These are phyloP conservation scores for Acronicta alni DNA, from an alignment of 2,888 invertebrate genomes.

Conservation along the genomic window DNA sequence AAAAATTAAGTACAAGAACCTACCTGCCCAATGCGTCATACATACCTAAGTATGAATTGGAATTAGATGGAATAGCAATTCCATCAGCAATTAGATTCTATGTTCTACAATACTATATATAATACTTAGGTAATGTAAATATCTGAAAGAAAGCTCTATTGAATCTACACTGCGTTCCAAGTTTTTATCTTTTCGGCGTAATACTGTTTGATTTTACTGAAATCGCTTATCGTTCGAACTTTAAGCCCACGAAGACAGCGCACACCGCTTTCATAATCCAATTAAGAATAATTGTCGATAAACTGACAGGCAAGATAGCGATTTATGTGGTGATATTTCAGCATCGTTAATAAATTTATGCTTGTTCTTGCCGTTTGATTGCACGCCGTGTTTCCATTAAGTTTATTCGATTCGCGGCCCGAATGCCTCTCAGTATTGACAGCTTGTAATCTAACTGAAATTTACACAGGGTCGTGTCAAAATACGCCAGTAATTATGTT, in stretches of 20 bases:
- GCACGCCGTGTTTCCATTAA: slow-evolving; percentile 82
- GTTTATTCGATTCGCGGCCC: slow-evolving; percentile 79
- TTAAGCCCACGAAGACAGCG: slow-evolving; percentile 62
- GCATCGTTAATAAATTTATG: slow-evolving; percentile 88
- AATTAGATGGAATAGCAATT: too few relatives aligned
- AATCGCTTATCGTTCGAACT: slow-evolving; percentile 58
- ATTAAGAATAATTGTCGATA: slow-evolving; percentile 89
- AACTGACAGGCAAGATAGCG: slow-evolving; percentile 87
- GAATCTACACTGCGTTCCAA: neutral
- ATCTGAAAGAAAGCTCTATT: neutral
- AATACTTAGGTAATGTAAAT: too few relatives aligned
- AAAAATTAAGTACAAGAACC: too few relatives aligned
- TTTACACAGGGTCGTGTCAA: slow-evolving; percentile 67
- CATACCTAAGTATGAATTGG: too few relatives aligned
- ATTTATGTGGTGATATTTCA: slow-evolving; percentile 89
- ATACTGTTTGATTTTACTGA: neutral
- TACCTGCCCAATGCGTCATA: too few relatives aligned
- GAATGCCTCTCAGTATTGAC: slow-evolving; percentile 75
- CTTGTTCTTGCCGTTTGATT: slow-evolving; percentile 88
- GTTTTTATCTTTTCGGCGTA: neutral
- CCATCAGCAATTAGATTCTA: too few relatives aligned
- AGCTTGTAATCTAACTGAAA: slow-evolving; percentile 76
- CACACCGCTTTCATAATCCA: slow-evolving; percentile 87
- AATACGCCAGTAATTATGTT: slow-evolving; percentile 55
- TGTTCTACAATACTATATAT: too few relatives aligned